These are phyloP conservation scores for Rhaphigaster nebulosa DNA, from an alignment of 2,888 invertebrate species.

Conservation along the genomic window DNA sequence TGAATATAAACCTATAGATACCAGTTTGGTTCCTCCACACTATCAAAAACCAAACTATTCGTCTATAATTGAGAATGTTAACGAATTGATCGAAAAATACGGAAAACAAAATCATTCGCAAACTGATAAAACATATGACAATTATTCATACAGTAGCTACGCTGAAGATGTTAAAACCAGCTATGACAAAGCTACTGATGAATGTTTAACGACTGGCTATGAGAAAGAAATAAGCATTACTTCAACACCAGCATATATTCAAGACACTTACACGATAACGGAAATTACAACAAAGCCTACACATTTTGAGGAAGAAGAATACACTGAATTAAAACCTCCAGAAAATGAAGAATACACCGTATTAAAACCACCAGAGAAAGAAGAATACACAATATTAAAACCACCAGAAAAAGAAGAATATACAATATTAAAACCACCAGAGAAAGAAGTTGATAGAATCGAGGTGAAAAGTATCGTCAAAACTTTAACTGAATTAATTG, in stretches of 20 bases:
- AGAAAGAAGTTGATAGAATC: not conserved
- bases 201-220: not conserved
- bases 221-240: slow-evolving; percentile 21
- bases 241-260: not conserved
- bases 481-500: not conserved
- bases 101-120: not conserved
- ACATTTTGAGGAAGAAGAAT: slow-evolving; percentile 1
- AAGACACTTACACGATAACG: not conserved
- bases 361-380: not conserved
- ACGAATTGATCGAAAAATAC: not conserved
- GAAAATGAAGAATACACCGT: not conserved
- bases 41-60: not conserved
- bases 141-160: not conserved
- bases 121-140: not conserved
- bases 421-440: slow-evolving; percentile 12
- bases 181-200: not conserved
- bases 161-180: not conserved
- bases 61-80: not conserved
- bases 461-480: not conserved
- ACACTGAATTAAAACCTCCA: not conserved
- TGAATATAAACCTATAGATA: not conserved
- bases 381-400: slow-evolving; percentile 16
- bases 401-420: not conserved
- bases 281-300: not conserved
- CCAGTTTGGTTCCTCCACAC: slow-evolving; percentile 16